phyloP scores from a whole-genome alignment of 2,113 vertebrate genomes.

The Taxidea taxus region DNA sequence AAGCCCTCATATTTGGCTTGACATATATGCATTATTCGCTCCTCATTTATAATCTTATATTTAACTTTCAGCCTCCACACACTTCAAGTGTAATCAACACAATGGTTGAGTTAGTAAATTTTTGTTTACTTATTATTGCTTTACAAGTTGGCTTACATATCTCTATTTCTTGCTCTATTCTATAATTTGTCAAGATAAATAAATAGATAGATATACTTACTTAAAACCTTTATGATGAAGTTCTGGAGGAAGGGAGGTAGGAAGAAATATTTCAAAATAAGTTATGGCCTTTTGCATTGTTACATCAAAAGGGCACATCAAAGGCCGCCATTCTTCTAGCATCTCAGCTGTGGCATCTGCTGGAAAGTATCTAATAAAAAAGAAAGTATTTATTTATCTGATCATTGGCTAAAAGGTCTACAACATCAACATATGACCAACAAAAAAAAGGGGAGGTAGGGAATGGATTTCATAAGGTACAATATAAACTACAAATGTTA shows the following conservation, averaged over 20 bases:
- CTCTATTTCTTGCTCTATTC: not conserved
- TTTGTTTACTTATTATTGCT: not conserved
- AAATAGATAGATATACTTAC: constrained; percentile 82
- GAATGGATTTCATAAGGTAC: not conserved
- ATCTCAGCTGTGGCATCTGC: constrained; percentile 93
- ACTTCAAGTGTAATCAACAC: not conserved
- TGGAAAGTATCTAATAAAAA: constrained; percentile 91
- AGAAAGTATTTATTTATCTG: constrained; percentile 15
- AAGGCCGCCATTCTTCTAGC: constrained; percentile 96
- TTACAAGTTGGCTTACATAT: not conserved
- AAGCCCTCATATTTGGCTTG: not conserved
- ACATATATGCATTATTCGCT: not conserved
- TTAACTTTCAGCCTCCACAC: not conserved
- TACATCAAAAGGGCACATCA: constrained; percentile 98
- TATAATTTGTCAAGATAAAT: constrained; percentile 15
- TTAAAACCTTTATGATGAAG: constrained; percentile 95
- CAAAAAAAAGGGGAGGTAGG: not conserved
- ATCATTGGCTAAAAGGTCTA: not conserved
- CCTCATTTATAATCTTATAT: not conserved
- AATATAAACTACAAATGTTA: not conserved
- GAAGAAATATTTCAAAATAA: constrained; percentile 97
- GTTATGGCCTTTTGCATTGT: constrained; percentile 99
- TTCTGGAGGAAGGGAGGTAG: constrained; percentile 95
- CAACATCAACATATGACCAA: not conserved
- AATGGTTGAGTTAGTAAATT: not conserved